Conservation (phyloP, 2,113 vertebrate species). For the Phycodurus eques region DNA sequence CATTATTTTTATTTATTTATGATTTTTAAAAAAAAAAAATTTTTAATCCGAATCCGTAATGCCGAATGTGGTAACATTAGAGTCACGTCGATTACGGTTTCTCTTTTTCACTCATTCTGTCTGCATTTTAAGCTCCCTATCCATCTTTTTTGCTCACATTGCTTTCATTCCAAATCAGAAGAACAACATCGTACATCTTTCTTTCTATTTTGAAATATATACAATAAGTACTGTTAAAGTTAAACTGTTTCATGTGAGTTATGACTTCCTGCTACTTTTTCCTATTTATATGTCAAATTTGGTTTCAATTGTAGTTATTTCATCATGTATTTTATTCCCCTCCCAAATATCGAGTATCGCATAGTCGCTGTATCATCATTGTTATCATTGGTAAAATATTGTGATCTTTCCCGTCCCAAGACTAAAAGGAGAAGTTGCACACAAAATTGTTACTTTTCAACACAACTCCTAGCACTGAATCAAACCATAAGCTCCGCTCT, state of each 20-base stretch:
- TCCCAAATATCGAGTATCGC: too few species aligned
- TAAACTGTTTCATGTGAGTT: neutral
- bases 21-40: too few species aligned
- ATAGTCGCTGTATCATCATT: too few species aligned
- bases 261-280: neutral
- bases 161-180: slow-evolving; percentile 51
- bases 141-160: slow-evolving; percentile 4
- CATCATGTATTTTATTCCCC: neutral
- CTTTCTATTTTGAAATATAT: slow-evolving; percentile 10
- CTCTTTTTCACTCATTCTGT: slow-evolving; percentile 32
- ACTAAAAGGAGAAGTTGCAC: too few species aligned
- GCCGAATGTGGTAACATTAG: slow-evolving; percentile 50
- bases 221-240: neutral
- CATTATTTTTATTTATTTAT: neutral
- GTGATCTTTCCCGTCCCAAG: too few species aligned
- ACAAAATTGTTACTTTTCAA: neutral
- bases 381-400: too few species aligned
- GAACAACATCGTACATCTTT: slow-evolving; percentile 28
- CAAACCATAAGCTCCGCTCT: neutral
- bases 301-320: slow-evolving; percentile 3
- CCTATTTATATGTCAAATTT: neutral
- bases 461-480: neutral
- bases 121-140: slow-evolving; percentile 15
- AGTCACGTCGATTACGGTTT: slow-evolving; percentile 19
- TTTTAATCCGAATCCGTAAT: slow-evolving; percentile 25